phyloP scores from a whole-genome alignment of 1,140 invertebrate species.

The Brachionus rotundiformis region DNA sequence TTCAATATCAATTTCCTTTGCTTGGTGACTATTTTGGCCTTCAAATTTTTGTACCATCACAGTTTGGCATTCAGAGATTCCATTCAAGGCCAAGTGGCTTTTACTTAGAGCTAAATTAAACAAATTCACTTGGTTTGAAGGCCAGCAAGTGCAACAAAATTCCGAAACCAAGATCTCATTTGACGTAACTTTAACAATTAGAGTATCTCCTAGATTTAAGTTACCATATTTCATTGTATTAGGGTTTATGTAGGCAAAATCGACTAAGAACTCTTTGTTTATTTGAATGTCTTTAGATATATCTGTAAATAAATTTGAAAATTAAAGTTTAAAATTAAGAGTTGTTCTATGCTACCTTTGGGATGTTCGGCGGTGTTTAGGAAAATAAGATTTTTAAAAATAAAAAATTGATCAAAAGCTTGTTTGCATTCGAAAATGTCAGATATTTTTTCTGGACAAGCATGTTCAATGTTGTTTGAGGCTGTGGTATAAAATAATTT shows the following conservation, averaged over 20 bases:
- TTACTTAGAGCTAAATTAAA: neutral
- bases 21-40: neutral
- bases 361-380: neutral
- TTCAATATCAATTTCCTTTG: constrained; percentile 37
- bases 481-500: neutral
- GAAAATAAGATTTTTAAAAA: neutral
- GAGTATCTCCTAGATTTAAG: constrained; percentile 19
- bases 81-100: neutral
- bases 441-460: neutral
- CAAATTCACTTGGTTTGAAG: constrained; percentile 21
- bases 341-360: neutral
- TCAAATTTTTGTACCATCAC: constrained; percentile 29
- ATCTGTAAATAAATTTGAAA: neutral
- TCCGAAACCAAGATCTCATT: neutral
- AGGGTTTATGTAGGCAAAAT: constrained; percentile 41
- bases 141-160: constrained; percentile 32
- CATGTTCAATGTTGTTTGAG: neutral
- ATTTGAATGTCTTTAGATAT: constrained; percentile 19
- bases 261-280: constrained; percentile 12
- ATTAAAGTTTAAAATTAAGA: neutral
- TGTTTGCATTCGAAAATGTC: neutral
- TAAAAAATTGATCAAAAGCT: neutral
- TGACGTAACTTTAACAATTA: constrained; percentile 9
- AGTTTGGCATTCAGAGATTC: neutral
- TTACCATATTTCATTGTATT: constrained; percentile 29